These are phyloP conservation scores for Enteromius unitaeniatus DNA, from an alignment of 2,797 vertebrate species.

Conservation along the genomic window DNA sequence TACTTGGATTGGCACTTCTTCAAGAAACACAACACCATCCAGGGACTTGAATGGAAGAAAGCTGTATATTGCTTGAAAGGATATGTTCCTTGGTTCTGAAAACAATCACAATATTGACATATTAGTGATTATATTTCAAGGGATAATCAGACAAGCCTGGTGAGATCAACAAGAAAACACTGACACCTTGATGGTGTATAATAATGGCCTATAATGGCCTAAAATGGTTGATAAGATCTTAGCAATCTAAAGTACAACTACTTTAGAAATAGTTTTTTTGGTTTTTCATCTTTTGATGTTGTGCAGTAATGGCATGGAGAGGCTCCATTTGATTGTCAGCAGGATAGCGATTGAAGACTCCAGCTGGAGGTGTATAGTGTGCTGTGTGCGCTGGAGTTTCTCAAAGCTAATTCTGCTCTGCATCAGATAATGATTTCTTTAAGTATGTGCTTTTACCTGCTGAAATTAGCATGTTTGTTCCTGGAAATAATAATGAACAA, in stretches of 20 bases:
- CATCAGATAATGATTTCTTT: conserved; percentile 36
- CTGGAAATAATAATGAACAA: conserved; percentile 22
- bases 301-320: conserved; percentile 52
- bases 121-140: conserved; percentile 14
- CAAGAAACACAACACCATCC: conserved; percentile 66
- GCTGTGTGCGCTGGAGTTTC: conserved; percentile 51
- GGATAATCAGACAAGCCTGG: not conserved
- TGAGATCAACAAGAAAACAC: conserved; percentile 12
- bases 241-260: conserved; percentile 44
- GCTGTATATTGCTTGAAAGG: conserved; percentile 56
- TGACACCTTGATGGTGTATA: conserved; percentile 9
- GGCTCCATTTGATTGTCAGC: conserved; percentile 54
- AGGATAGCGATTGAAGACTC: conserved; percentile 54
- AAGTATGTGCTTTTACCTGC: conserved; percentile 9
- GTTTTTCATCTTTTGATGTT: conserved; percentile 59
- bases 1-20: conserved; percentile 70
- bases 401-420: conserved; percentile 42
- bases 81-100: conserved; percentile 53
- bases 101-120: conserved; percentile 27
- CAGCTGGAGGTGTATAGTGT: conserved; percentile 52
- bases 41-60: conserved; percentile 64
- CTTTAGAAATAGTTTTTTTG: conserved; percentile 51
- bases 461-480: conserved; percentile 5
- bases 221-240: conserved; percentile 36
- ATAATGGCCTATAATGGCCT: conserved; percentile 37